Evolutionary conservation across 1,140 invertebrate genomes (phyloP), one percentile per base, ranked within the genome.

Genomic region (Episyrphus balteatus): DNA sequence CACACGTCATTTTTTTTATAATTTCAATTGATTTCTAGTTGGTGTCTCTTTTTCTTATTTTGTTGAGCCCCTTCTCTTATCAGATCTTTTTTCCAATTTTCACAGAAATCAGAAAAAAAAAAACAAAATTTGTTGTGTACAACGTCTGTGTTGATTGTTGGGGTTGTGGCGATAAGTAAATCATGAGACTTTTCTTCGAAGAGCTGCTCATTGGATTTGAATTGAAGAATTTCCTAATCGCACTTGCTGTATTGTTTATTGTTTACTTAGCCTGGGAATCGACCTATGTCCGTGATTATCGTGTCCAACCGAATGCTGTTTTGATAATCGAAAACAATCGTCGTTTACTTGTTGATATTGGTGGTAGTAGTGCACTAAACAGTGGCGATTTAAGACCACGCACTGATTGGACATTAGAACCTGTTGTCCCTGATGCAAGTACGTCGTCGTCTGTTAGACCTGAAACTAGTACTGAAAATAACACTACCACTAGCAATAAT

Each of bases 211-310:
- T 26, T 26, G 21, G 21, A 26, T 26, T 26, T 26, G 21, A 26
- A 26, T 26, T 26, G 21, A 26, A 26, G 21, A 43, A 18, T 43
- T n/a, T 43, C 17, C 26, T 32, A 12, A 32, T 31, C n/a, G 31
- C 42, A 26, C 61, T 86, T 47, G 55, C 81, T 17, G 66, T 82
- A 11, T 56, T 83, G 2, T 49, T 80, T 5, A 66, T 85, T n/a
- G 75, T 70, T 14, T 71, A 75, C 50, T 53, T 84, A n/a, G 83
- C 83, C 12, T 86, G 83, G 83, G 76, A 77, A 64, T 85, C 83
- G 0, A 86, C 79, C 10, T 74, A 71, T 48, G 73, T 76, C 30
- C 58, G 57, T 47, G 75, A 59, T 8, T 66, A 68, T 50, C 68
- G 61, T 44, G 73, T 75, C 49, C 58, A 18, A 14, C 42, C 42